phyloP scores from a whole-genome alignment of 1,140 invertebrate species.

The Colletes gigas region DNA sequence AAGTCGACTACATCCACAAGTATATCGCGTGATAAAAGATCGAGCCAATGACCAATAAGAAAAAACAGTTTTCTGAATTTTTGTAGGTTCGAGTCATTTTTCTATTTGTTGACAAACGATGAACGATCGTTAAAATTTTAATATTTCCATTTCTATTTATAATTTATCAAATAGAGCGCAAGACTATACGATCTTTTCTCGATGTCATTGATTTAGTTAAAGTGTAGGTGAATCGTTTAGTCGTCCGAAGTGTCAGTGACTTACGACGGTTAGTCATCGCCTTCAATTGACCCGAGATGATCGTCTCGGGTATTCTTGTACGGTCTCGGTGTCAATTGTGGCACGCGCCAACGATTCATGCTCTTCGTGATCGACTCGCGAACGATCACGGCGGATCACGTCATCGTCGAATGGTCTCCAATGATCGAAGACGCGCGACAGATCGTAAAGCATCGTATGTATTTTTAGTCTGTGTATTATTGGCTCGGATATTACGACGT shows the following conservation, averaged over 20 bases:
- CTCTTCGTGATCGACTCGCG: slow-evolving; percentile 70
- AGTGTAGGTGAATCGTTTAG: slow-evolving; percentile 57
- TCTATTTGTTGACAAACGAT: too few species aligned
- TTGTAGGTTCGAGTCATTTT: too few species aligned
- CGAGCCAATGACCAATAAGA: too few species aligned
- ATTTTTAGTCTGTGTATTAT: slow-evolving; percentile 63
- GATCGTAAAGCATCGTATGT: slow-evolving; percentile 59
- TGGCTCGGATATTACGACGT: slow-evolving; percentile 21
- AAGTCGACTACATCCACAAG: too few species aligned
- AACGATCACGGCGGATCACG: slow-evolving; percentile 67
- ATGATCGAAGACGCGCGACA: slow-evolving; percentile 54
- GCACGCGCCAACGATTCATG: slow-evolving; percentile 76
- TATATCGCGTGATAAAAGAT: too few species aligned
- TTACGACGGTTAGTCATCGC: slow-evolving; percentile 70
- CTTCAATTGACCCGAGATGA: slow-evolving; percentile 74
- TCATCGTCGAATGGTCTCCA: slow-evolving; percentile 68
- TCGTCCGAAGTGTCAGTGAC: slow-evolving; percentile 61
- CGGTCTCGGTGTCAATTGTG: slow-evolving; percentile 73
- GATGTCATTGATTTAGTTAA: too few species aligned
- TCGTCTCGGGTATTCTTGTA: slow-evolving; percentile 71
- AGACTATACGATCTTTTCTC: too few species aligned
- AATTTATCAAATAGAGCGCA: too few species aligned
- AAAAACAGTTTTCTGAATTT: too few species aligned
- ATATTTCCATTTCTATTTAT: too few species aligned
- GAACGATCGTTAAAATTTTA: too few species aligned